Base-by-base conservation (phyloP, 2,888 invertebrate genomes). In the Onchidella celtica region DNA sequence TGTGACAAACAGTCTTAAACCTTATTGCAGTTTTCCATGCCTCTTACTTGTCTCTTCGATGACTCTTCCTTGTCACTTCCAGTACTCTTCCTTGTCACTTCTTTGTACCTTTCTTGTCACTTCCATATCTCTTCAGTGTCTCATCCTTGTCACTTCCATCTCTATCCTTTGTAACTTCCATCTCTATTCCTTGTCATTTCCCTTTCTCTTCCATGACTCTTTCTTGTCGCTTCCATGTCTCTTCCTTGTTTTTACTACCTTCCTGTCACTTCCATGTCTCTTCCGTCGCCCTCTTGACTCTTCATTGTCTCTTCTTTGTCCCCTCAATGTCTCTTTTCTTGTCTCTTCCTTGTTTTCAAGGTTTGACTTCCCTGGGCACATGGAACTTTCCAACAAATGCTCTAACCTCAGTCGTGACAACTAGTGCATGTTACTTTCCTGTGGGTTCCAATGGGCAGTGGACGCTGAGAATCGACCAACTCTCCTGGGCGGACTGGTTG, bases 221-320 rank as follows among this genome's bases (percentile, higher is more conserved):
- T 61, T 61, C 75, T 75, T 34, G 24, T 55, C 63, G n/a, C 38
- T 27, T 24, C 34, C 34, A 55, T 34, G 24, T 34, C 32, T 24
- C 55, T 34, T 32, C 40, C 55, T 36, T 66, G 29, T 55, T 55
- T 55, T 24, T 55, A 21, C 55, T 34, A 47, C 66, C 38, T 34
- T 63, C 63, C 32, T 34, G 47, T 66, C 34, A 27, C 66, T 63
- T 68, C 36, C 40, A 29, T 79, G 40, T 75, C 63, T 38, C 47
- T 76, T 32, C 57, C 27, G 57, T 66, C 73, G 57, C 38, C 72
- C 70, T 61, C 66, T 27, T 68, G 2, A 57, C 61, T 32, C 59
- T 55, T 77, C 77, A 70, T 83, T 85, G 84, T 69, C 86, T 86
- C 55, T 85, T 86, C n/a, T 84, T 82, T 78, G 82, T 86, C 11